phyloP scores from a whole-genome alignment of 2,797 vertebrate species.

The Alosa sapidissima region DNA sequence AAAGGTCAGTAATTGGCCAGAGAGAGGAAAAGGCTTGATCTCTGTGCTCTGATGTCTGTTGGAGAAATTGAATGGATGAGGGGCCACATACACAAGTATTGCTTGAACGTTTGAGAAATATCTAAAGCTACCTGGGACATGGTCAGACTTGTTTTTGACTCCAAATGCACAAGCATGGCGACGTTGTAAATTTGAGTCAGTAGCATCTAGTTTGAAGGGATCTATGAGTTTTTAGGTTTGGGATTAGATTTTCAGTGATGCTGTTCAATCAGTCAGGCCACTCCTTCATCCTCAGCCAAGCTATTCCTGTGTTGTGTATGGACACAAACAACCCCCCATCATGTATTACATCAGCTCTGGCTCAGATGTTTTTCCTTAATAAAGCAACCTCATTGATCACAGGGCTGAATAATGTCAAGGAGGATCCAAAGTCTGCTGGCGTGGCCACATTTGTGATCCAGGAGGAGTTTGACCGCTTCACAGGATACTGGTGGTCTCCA shows the following conservation, averaged over 20 bases:
- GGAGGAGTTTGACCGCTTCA: constrained; percentile 98
- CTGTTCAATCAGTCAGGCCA: background rate
- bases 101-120: background rate
- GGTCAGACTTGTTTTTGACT: background rate
- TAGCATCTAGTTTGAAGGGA: background rate
- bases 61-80: background rate
- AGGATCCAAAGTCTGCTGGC: constrained; percentile 93
- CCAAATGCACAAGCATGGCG: background rate
- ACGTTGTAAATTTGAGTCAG: background rate
- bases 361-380: background rate
- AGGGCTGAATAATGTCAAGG: constrained; percentile 91
- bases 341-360: background rate
- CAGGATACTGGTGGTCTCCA: constrained; percentile 97
- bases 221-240: background rate
- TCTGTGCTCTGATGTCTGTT: background rate
- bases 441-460: constrained; percentile 98
- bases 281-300: background rate
- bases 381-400: background rate
- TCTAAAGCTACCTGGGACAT: background rate
- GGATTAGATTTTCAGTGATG: background rate
- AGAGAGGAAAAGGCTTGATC: background rate
- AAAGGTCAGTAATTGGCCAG: constrained; percentile 64
- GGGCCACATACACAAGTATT: background rate
- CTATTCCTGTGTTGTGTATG: background rate
- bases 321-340: background rate